Conservation (phyloP, 1,140 invertebrate species). For the Drosophila mayri region DNA sequence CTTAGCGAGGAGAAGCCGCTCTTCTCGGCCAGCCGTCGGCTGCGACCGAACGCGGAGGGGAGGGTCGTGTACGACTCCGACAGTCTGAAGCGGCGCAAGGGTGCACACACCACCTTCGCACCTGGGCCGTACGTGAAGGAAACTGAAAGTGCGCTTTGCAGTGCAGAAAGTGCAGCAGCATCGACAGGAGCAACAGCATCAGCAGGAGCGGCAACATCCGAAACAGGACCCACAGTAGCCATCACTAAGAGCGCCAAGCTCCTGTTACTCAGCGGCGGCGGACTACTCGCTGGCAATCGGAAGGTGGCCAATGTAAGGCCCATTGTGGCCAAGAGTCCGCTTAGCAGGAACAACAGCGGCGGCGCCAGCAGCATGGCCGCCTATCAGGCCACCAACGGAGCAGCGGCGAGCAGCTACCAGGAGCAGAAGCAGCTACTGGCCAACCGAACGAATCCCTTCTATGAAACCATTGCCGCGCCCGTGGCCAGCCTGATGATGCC, state of each 20-base stretch:
- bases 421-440: constrained; percentile 76
- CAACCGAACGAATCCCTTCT: constrained; percentile 81
- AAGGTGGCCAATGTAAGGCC: constrained; percentile 84
- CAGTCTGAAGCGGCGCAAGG: constrained; percentile 92
- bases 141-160: constrained; percentile 84
- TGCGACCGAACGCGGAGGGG: constrained; percentile 93
- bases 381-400: constrained; percentile 38
- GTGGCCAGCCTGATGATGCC: constrained; percentile 67
- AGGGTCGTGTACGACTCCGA: constrained; percentile 96
- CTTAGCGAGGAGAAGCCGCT: constrained; percentile 74
- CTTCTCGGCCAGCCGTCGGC: constrained; percentile 86
- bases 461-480: constrained; percentile 59
- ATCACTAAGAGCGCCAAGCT: constrained; percentile 69
- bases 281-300: constrained; percentile 58
- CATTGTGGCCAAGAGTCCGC: constrained; percentile 68
- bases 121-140: constrained; percentile 92
- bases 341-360: constrained; percentile 45
- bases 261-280: constrained; percentile 61
- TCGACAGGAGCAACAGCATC: constrained; percentile 28
- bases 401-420: constrained; percentile 49
- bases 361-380: constrained; percentile 36
- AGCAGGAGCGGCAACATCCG: constrained; percentile 6
- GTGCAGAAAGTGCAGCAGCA: constrained; percentile 76
- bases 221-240: constrained; percentile 7
- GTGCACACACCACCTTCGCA: constrained; percentile 93